Base-by-base conservation (phyloP, 2,888 invertebrate genomes). In the Antheraea assamensis region DNA sequence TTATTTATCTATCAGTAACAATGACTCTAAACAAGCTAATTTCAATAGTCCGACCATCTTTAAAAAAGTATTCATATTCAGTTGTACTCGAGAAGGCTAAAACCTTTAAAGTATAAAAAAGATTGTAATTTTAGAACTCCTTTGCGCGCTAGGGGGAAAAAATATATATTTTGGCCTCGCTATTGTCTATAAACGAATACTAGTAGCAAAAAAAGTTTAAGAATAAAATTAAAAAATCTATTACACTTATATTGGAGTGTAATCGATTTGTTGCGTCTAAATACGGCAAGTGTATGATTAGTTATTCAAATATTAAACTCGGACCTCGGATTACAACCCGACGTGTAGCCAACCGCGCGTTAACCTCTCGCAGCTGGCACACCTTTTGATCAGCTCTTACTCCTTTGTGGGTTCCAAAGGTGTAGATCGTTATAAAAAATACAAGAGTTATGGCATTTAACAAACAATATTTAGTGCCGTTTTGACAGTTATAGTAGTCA, bases 391-490 rank as follows among this genome's bases (percentile, higher is more conserved):
- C 85, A 80, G 80, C 84, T 82, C 80, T 83, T 83, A 82, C 83
- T 82, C 84, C 87, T 90, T 91, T 92, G 88, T 89, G 81, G 80
- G 74, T 71, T 72, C 84, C 85, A 87, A 93, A 93, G 92, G 93
- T 93, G 93, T 89, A 88, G 90, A 92, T 87, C 92, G 90, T 87
- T 90, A 87, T 83, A 91, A 93, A 92, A 91, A 90, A 86, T 86
- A 89, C 83, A 88, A 92, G 91, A 90, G 84, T 88, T 89, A 90
- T 85, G 87, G 87, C 92, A 92, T 92, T 92, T 91, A 92, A 93
- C 92, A 92, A 92, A 94, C 92, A 93, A 93, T 93, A 93, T 94
- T 94, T 94, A 93, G 92, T 92, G 89, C 87, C 90, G 87, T 90
- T 92, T 92, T 90, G 94, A 94, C 93, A 93, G 92, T 94, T 94